Evolutionary conservation across 92 coral and sea anemone genomes (phyloP).

Genomic region (Porites evermanni): DNA sequence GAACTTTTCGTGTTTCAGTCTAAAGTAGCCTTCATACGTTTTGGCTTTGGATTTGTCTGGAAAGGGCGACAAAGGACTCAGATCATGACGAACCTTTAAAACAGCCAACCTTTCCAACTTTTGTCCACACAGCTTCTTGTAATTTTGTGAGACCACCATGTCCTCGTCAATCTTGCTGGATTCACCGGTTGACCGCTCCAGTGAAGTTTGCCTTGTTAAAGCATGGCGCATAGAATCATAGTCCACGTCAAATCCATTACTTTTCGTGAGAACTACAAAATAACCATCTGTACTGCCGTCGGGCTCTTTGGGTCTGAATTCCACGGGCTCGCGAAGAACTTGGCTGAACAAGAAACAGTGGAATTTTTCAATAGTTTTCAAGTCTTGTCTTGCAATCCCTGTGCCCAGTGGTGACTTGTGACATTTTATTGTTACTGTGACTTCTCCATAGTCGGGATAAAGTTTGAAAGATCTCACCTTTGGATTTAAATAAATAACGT

Average conservation of each 20-base stretch:
- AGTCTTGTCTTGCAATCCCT: slow-evolving; percentile 4
- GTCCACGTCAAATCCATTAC: slow-evolving; percentile 17
- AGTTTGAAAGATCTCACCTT: slow-evolving; percentile 73
- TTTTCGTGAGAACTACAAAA: slow-evolving; percentile 69
- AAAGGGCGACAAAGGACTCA: slow-evolving; percentile 70
- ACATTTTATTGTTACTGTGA: slow-evolving; percentile 55
- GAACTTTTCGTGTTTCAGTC: slow-evolving; percentile 31
- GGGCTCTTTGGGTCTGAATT: slow-evolving; percentile 22
- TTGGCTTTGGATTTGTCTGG: slow-evolving; percentile 78
- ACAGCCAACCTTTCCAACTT: slow-evolving; percentile 46
- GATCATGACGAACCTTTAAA: slow-evolving; percentile 46
- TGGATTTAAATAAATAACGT: slow-evolving; percentile 1
- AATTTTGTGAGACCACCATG: slow-evolving; percentile 17
- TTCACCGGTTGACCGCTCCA: neutral
- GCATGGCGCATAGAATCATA: slow-evolving; percentile 17
- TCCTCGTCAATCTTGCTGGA: neutral
- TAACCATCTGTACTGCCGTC: slow-evolving; percentile 77
- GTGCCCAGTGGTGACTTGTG: neutral
- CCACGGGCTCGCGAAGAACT: slow-evolving; percentile 65
- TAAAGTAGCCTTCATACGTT: slow-evolving; percentile 80
- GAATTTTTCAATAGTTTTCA: slow-evolving; percentile 60
- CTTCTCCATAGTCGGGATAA: slow-evolving; percentile 79
- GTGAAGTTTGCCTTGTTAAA: neutral
- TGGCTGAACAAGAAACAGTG: slow-evolving; percentile 65
- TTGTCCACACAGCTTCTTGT: slow-evolving; percentile 10